Percentiles rank a stretch among this genome's conserved stretches.
Conservation (phyloP, 53 echinoderm and acorn worm genomes). For the Temnopleurus reevesii region DNA sequence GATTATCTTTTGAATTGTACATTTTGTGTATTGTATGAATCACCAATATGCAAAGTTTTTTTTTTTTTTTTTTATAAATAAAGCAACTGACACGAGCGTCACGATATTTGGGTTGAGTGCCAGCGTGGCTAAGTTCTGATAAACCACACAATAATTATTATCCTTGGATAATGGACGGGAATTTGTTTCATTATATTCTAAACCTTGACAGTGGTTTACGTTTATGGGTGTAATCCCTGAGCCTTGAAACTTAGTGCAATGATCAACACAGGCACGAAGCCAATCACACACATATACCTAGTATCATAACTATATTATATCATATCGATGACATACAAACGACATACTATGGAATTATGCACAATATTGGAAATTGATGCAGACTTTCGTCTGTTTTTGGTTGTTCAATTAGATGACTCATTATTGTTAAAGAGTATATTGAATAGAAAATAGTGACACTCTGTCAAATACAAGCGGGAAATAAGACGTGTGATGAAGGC, state of each 20-base stretch:
- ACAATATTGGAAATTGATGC: neutral
- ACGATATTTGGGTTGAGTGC: neutral
- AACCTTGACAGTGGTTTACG: slow-evolving; percentile 8
- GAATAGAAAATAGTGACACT: neutral
- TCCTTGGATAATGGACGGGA: neutral
- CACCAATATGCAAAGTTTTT: neutral
- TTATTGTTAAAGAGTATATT: neutral
- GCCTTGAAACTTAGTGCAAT: neutral
- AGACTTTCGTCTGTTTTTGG: neutral
- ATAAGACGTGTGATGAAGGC: neutral
- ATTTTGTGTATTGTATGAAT: neutral
- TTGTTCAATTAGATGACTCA: neutral
- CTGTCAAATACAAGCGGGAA: neutral
- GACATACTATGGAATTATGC: no score
- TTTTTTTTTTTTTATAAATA: neutral
- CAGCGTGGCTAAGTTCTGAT: neutral
- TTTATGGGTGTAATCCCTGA: neutral
- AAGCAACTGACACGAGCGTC: neutral
- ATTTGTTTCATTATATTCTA: neutral
- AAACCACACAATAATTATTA: neutral
- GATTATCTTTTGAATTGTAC: neutral
- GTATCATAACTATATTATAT: neutral
- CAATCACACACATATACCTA: neutral
- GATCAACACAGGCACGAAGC: neutral
- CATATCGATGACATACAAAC: neutral